A percentile compares a stretch with the other conserved stretches of the same genome.
Evolutionary conservation across 2,113 vertebrate species (phyloP).

Genomic region (Pogonocichla stellata): DNA sequence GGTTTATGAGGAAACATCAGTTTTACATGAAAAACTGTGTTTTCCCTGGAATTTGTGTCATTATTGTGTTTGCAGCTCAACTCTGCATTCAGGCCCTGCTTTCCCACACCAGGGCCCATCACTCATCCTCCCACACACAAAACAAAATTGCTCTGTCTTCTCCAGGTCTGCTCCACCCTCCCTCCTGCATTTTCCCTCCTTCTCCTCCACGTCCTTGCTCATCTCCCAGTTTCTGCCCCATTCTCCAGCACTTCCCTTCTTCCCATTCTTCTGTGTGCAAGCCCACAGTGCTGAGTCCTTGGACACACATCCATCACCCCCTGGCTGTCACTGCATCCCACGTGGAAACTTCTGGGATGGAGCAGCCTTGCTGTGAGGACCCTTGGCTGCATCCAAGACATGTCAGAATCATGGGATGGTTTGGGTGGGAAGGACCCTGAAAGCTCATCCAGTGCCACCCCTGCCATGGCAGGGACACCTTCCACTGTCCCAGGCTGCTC

Average conservation of each 20-base stretch:
- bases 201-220: neutral
- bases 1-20: conserved; percentile 18
- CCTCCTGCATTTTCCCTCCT: neutral
- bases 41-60: conserved; percentile 3
- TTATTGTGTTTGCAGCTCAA: neutral
- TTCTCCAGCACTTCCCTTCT: neutral
- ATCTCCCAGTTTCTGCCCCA: neutral
- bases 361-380: neutral
- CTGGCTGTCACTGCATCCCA: neutral
- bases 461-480: neutral
- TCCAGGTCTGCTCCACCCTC: neutral
- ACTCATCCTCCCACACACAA: conserved; percentile 4
- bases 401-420: neutral
- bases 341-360: neutral
- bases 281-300: neutral
- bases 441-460: neutral
- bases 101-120: neutral
- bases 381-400: neutral
- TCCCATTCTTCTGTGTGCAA: neutral
- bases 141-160: neutral
- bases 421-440: neutral
- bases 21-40: conserved; percentile 12
- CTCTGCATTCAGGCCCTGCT: neutral
- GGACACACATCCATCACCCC: neutral
- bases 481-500: neutral